These are phyloP conservation scores for Gymnocypris eckloni DNA, from an alignment of 2,797 vertebrate species.

Conservation along the genomic window DNA sequence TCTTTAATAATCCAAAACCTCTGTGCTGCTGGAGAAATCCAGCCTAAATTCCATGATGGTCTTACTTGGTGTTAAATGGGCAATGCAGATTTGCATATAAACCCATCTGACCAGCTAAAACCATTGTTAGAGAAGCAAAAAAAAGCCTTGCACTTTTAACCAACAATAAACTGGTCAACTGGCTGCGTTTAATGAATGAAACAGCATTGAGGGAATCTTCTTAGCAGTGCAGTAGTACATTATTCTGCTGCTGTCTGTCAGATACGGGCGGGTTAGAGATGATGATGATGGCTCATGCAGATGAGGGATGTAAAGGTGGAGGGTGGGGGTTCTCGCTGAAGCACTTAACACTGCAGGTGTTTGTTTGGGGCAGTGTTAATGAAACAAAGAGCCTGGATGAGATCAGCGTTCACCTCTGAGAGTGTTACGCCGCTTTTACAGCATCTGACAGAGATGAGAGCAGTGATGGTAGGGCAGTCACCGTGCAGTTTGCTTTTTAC, in stretches of 20 bases:
- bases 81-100: neutral
- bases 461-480: slow-evolving; percentile 58
- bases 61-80: neutral
- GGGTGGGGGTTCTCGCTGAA: slow-evolving; percentile 32
- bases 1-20: slow-evolving; percentile 19
- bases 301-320: slow-evolving; percentile 20
- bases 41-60: neutral
- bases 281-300: slow-evolving; percentile 33
- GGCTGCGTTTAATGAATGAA: neutral
- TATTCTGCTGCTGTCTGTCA: slow-evolving; percentile 17
- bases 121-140: neutral
- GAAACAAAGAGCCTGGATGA: slow-evolving; percentile 64
- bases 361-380: slow-evolving; percentile 61
- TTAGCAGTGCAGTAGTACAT: neutral
- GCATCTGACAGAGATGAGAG: slow-evolving; percentile 53
- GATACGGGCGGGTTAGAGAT: neutral
- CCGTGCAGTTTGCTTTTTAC: slow-evolving; percentile 67
- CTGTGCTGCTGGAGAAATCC: neutral
- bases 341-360: slow-evolving; percentile 63
- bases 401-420: slow-evolving; percentile 68
- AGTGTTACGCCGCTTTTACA: slow-evolving; percentile 56
- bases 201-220: neutral
- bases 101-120: neutral
- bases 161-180: slow-evolving; percentile 6
- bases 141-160: neutral